Percentiles rank a stretch among this genome's conserved stretches.
Conservation (phyloP, 2,113 vertebrate genomes). For the Ciconia boyciana region DNA sequence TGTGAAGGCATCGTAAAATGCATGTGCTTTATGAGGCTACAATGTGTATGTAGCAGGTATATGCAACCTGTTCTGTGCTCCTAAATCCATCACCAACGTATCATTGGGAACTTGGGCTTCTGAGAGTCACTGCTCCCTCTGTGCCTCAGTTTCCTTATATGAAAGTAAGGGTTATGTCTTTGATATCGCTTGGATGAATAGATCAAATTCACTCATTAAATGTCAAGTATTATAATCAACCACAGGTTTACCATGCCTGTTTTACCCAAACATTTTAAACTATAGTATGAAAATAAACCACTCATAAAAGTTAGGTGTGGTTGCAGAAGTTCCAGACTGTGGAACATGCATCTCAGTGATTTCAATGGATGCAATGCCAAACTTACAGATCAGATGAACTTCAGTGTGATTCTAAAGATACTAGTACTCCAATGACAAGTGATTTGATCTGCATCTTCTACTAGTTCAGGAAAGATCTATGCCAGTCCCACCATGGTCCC, state of each 20-base stretch:
- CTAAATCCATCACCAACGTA: not conserved
- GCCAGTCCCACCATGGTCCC: not conserved
- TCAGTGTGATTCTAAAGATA: not conserved
- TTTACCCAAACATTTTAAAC: constrained; percentile 14
- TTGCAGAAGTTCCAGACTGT: not conserved
- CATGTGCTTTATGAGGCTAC: not conserved
- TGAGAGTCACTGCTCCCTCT: not conserved
- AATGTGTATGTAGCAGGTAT: rapidly evolving
- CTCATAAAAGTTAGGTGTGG: not conserved
- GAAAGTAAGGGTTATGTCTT: not conserved
- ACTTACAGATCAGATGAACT: not conserved
- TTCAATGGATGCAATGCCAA: not conserved
- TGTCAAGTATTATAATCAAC: not conserved
- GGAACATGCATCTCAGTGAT: not conserved
- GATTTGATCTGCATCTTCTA: not conserved
- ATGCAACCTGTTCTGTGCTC: not conserved
- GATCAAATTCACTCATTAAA: not conserved
- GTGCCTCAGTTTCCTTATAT: not conserved
- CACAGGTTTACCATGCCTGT: not conserved
- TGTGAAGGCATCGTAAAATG: not conserved
- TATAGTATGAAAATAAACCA: not conserved
- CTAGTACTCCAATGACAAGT: not conserved
- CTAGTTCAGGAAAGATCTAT: not conserved
- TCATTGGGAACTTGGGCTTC: not conserved
- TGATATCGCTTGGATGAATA: not conserved